Evolutionary conservation across 1,140 invertebrate species (phyloP), one percentile per base, ranked within the genome.

Genomic region (Bombus soroeensis): DNA sequence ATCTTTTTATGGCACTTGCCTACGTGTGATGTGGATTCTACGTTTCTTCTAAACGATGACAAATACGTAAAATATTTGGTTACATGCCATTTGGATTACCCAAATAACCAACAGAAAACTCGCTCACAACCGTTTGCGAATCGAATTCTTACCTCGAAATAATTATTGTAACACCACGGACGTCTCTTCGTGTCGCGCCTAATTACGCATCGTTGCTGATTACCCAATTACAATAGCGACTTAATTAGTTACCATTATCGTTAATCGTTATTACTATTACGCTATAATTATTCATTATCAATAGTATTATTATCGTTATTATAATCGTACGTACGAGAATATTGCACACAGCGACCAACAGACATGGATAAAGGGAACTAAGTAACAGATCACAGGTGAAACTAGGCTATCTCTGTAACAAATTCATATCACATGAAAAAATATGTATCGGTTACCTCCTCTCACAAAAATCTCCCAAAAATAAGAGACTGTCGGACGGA

Each of bases 381-480:
- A 92, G 88, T 92, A 94, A 93, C 90, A 92, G 90, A 93, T 94
- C 93, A 94, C 93, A 94, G 92, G 92, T 93, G 64, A 92, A 92
- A 93, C 88, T 93, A 94, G 87, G 91, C 92, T 92, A 93, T 85
- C 86, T 93, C 89, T 93, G 89, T 93, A 93, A 92, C 87, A 93
- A 93, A 93, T 93, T 93, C 91, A 90, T 94, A 94, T 94, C 93
- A 94, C 93, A 94, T 93, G 87, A 93, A 94, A 93, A 92, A 93
- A 93, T 93, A 93, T 94, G 92, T 92, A 91, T 93, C 88, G 80
- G 92, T 94, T 93, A 87, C 86, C 82, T 80, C 41, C 80, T 83
- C 73, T 88, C 88, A 39, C 87, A 90, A 89, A 88, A 91, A 84
- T 90, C 73, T 91, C 74, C 70, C 37, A 87, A 86, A 84, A 89